Evolutionary conservation across 2,113 vertebrate species (phyloP).

Genomic region (Pteruthius melanotis): DNA sequence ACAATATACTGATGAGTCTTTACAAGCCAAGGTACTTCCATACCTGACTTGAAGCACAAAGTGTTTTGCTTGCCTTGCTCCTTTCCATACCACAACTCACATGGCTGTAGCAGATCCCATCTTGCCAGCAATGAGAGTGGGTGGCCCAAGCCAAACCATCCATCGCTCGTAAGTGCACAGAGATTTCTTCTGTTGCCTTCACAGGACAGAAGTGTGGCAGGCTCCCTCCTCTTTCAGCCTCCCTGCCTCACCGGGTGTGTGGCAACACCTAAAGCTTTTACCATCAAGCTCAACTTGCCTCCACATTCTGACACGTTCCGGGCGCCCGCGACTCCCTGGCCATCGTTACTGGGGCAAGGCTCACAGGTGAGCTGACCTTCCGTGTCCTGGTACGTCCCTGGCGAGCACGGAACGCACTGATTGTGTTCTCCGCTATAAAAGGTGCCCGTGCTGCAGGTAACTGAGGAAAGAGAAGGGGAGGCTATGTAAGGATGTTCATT

Average conservation of each 20-base stretch:
- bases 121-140: not conserved
- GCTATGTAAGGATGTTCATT: not conserved
- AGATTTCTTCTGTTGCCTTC: not conserved
- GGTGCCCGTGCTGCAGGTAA: slow-evolving; percentile 84
- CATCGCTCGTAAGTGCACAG: not conserved
- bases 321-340: slow-evolving; percentile 81
- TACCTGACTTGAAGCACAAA: not conserved
- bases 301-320: slow-evolving; percentile 91
- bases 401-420: slow-evolving; percentile 81
- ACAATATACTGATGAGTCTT: not conserved
- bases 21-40: not conserved
- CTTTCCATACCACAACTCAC: not conserved
- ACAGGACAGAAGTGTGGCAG: not conserved
- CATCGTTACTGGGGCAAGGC: slow-evolving; percentile 87
- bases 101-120: not conserved
- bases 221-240: not conserved
- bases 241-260: not conserved
- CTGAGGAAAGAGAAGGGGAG: slow-evolving; percentile 69
- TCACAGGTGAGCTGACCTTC: slow-evolving; percentile 89
- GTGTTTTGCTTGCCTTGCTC: not conserved
- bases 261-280: not conserved
- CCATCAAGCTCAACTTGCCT: slow-evolving; percentile 73
- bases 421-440: slow-evolving; percentile 87
- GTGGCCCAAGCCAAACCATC: not conserved
- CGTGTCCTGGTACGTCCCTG: slow-evolving; percentile 90